phyloP scores from a whole-genome alignment of 2,113 vertebrate species.

The Ochotona princeps region DNA sequence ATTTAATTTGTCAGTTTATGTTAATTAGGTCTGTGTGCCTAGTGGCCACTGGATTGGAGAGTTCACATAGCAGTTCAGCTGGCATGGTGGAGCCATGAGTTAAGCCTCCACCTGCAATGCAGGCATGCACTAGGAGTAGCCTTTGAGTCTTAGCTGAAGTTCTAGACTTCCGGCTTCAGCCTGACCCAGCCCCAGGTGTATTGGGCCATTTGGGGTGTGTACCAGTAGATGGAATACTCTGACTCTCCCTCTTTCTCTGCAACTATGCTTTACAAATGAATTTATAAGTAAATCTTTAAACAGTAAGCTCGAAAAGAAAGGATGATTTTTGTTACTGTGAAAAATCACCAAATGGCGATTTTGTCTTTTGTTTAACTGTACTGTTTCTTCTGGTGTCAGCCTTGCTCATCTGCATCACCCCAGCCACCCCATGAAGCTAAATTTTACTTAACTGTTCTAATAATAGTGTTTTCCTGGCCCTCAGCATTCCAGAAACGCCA shows the following conservation, averaged over 20 bases:
- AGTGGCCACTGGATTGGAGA: not conserved
- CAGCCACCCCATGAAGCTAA: conserved; percentile 26
- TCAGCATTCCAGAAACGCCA: conserved; percentile 43
- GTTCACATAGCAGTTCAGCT: not conserved
- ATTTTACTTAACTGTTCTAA: conserved; percentile 61
- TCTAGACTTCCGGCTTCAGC: too few relatives aligned
- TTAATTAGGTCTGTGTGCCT: not conserved
- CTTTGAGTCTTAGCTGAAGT: too few relatives aligned
- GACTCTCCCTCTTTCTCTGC: too few relatives aligned
- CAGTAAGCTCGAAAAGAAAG: not conserved
- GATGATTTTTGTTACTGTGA: conserved; percentile 38
- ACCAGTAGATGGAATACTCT: too few relatives aligned
- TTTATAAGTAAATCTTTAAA: too few relatives aligned
- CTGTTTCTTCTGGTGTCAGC: not conserved
- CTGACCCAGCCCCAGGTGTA: too few relatives aligned
- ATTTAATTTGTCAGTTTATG: conserved; percentile 20
- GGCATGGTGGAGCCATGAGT: too few relatives aligned
- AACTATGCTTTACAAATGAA: too few relatives aligned
- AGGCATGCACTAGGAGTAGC: too few relatives aligned
- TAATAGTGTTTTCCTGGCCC: conserved; percentile 39
- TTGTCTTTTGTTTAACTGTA: conserved; percentile 48
- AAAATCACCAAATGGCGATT: conserved; percentile 43
- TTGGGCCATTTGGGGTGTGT: too few relatives aligned
- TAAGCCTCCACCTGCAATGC: too few relatives aligned
- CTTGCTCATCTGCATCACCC: conserved; percentile 31